A percentile compares a stretch with the other conserved stretches of the same genome.
phyloP scores from a whole-genome alignment of 2,888 invertebrate species.

The Tetropium fuscum region DNA sequence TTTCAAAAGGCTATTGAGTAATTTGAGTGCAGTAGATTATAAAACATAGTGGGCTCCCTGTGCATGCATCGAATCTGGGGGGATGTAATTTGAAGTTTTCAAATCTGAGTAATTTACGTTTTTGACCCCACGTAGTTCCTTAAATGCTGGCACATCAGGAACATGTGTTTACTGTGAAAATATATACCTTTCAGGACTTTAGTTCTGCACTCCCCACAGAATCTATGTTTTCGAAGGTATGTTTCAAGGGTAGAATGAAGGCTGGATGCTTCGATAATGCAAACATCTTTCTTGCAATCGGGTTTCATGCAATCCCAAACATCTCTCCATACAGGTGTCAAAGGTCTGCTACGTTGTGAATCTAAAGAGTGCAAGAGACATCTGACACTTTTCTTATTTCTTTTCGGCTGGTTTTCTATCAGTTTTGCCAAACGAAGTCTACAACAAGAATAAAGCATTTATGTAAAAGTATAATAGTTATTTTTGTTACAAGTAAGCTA shows the following conservation, averaged over 20 bases:
- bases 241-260: slow-evolving; percentile 88
- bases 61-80: too few relatives aligned
- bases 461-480: slow-evolving; percentile 7
- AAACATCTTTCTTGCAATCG: slow-evolving; percentile 85
- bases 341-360: slow-evolving; percentile 81
- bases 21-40: too few relatives aligned
- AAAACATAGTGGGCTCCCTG: too few relatives aligned
- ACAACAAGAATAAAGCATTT: slow-evolving; percentile 47
- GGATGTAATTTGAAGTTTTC: too few relatives aligned
- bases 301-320: slow-evolving; percentile 89
- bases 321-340: slow-evolving; percentile 81
- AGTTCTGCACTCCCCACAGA: slow-evolving; percentile 93
- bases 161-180: too few relatives aligned
- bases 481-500: too few relatives aligned
- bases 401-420: slow-evolving; percentile 82
- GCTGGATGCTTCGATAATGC: slow-evolving; percentile 87
- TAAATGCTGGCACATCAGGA: too few relatives aligned
- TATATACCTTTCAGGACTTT: slow-evolving; percentile 76
- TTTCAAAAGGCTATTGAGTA: too few relatives aligned
- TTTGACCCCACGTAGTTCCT: too few relatives aligned
- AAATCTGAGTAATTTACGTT: too few relatives aligned
- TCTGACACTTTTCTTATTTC: slow-evolving; percentile 89
- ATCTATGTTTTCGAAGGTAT: slow-evolving; percentile 92
- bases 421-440: slow-evolving; percentile 82
- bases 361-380: slow-evolving; percentile 93